These are phyloP conservation scores for Gastracanthus pulcherrimus DNA, from an alignment of 2,888 invertebrate species.

Conservation along the genomic window DNA sequence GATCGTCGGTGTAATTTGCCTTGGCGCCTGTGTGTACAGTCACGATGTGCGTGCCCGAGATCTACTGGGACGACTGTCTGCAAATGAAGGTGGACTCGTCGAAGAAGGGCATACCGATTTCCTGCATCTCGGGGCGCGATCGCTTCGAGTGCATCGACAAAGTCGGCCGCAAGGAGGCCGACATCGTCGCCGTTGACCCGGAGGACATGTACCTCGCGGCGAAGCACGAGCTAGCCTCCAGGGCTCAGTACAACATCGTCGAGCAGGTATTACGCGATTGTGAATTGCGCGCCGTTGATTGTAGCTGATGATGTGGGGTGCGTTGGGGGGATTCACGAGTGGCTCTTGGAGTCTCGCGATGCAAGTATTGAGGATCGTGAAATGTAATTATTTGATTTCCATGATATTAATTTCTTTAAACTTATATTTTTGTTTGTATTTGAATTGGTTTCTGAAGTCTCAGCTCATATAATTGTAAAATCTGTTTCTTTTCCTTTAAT, in stretches of 20 bases:
- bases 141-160: conserved; percentile 88
- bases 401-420: too few relatives aligned
- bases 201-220: conserved; percentile 93
- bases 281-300: too few relatives aligned
- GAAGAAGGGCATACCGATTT: conserved; percentile 80
- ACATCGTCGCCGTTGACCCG: conserved; percentile 90
- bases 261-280: conserved; percentile 67
- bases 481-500: too few relatives aligned
- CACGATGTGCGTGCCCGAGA: conserved; percentile 87
- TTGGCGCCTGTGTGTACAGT: conserved; percentile 76
- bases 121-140: conserved; percentile 86
- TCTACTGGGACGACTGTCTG: conserved; percentile 82
- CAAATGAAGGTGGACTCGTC: conserved; percentile 83
- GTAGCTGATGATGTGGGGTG: too few relatives aligned
- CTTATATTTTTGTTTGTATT: too few relatives aligned
- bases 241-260: conserved; percentile 69
- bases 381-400: too few relatives aligned
- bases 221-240: conserved; percentile 73
- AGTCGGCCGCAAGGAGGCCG: conserved; percentile 88
- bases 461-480: too few relatives aligned
- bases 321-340: too few relatives aligned
- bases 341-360: too few relatives aligned
- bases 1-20: background rate
- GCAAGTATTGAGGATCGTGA: too few relatives aligned
- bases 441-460: too few relatives aligned